Conservation (phyloP, 53 echinoderm and acorn worm genomes). For the Luidia sarsii region DNA sequence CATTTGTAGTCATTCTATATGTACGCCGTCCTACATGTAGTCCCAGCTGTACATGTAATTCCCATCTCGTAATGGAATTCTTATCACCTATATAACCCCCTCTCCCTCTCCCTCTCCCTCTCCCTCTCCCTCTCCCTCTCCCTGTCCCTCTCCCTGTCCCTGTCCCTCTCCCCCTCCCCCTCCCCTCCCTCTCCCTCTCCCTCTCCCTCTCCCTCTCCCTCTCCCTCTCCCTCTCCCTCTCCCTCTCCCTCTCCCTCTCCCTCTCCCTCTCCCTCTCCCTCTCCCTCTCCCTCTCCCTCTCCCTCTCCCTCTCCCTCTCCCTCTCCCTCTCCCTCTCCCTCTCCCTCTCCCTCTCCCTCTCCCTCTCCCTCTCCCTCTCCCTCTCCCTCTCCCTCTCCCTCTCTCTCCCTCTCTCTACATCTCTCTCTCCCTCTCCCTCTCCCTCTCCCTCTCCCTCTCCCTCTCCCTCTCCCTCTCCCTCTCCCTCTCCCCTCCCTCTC, state of each 20-base stretch:
- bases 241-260: conserved; percentile 6
- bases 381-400: neutral
- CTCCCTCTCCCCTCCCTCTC: neutral
- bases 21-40: too few relatives aligned
- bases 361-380: neutral
- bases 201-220: neutral
- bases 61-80: too few relatives aligned
- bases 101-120: too few relatives aligned
- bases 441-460: neutral
- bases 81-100: too few relatives aligned
- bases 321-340: neutral
- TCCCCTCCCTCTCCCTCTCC: neutral
- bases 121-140: too few relatives aligned
- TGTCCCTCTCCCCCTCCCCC: too few relatives aligned
- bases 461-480: conserved; percentile 1
- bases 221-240: neutral
- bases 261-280: conserved; percentile 1
- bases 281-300: neutral
- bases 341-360: neutral
- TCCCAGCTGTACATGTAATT: too few relatives aligned
- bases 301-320: conserved; percentile 18
- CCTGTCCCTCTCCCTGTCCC: too few relatives aligned
- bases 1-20: too few relatives aligned
- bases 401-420: too few relatives aligned
- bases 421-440: neutral